A percentile compares a stretch with the other conserved stretches of the same genome.
Conservation (phyloP, 1,140 invertebrate genomes). For the Whitmania pigra region DNA sequence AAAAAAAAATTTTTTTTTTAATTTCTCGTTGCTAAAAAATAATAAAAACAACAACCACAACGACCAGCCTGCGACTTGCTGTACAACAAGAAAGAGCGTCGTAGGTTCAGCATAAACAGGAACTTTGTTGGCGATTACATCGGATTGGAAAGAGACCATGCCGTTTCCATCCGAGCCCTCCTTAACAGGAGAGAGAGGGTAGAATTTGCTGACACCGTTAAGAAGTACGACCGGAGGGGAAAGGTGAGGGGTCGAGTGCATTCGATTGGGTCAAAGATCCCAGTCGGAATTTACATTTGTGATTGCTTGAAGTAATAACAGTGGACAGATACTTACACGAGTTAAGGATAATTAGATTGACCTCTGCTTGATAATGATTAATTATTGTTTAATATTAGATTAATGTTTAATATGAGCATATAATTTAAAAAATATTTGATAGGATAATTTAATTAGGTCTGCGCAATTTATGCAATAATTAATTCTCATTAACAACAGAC, state of each 20-base stretch:
- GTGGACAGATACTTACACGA: neutral
- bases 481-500: constrained; percentile 31
- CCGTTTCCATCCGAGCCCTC: constrained; percentile 40
- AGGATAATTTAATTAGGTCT: no score
- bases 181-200: constrained; percentile 56
- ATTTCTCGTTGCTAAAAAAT: neutral
- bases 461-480: neutral
- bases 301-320: neutral
- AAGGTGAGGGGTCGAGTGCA: constrained; percentile 43
- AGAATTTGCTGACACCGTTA: constrained; percentile 56
- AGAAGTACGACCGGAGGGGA: constrained; percentile 60
- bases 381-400: no score
- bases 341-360: no score
- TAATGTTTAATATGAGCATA: no score
- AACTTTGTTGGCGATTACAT: constrained; percentile 65
- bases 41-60: neutral
- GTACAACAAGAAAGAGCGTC: constrained; percentile 56
- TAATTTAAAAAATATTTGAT: no score
- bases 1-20: neutral
- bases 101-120: constrained; percentile 55
- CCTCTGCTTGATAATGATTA: no score
- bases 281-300: neutral
- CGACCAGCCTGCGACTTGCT: constrained; percentile 48
- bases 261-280: neutral
- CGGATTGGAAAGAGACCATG: constrained; percentile 54